Conservation (phyloP, 2,797 vertebrate species). For the Eidolon dupreanum region DNA sequence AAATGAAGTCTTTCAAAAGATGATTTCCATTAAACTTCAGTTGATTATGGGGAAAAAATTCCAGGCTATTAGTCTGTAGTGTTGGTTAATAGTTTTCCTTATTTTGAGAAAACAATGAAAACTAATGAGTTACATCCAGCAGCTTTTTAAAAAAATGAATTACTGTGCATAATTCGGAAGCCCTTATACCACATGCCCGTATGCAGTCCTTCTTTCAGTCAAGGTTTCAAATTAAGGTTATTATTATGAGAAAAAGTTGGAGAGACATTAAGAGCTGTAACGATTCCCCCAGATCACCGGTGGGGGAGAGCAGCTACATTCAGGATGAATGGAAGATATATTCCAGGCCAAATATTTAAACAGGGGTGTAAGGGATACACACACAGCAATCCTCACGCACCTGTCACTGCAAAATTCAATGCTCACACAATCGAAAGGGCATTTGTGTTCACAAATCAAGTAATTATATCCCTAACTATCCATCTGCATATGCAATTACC, state of each 20-base stretch:
- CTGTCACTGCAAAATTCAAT: constrained; percentile 77
- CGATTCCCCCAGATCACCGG: constrained; percentile 53
- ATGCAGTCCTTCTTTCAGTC: constrained; percentile 60
- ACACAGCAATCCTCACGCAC: constrained; percentile 69
- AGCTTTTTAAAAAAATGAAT: constrained; percentile 79
- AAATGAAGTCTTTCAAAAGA: constrained; percentile 53
- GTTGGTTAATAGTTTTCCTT: constrained; percentile 76
- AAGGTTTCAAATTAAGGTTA: constrained; percentile 79
- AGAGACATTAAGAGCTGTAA: constrained; percentile 62
- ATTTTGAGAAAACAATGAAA: constrained; percentile 81
- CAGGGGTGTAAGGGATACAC: constrained; percentile 67
- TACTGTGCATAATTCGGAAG: constrained; percentile 68
- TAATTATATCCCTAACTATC: constrained; percentile 82
- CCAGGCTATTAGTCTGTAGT: constrained; percentile 60
- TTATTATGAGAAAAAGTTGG: constrained; percentile 78
- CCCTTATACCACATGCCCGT: constrained; percentile 47
- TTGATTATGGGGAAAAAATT: constrained; percentile 4
- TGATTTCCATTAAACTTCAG: constrained; percentile 36
- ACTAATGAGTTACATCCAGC: constrained; percentile 80
- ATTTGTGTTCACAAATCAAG: constrained; percentile 84
- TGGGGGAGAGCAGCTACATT: not conserved
- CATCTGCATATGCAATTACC: constrained; percentile 82
- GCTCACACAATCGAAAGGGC: constrained; percentile 80
- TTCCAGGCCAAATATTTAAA: constrained; percentile 78
- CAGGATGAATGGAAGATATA: constrained; percentile 46